Base-by-base conservation (phyloP, 2,797 vertebrate genomes). In the Masticophis lateralis region DNA sequence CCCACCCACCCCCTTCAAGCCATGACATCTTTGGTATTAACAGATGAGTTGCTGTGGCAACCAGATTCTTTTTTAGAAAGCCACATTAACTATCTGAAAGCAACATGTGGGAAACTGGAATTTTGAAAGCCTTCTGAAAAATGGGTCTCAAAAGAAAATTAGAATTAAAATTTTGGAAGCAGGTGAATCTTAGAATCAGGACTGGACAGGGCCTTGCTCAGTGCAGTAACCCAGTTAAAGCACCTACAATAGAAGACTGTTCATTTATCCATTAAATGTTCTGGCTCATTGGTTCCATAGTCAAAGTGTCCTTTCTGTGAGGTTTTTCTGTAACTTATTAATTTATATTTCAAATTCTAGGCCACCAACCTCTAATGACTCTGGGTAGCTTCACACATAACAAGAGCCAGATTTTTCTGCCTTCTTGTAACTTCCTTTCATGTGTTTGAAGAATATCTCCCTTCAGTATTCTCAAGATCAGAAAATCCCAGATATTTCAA, bases 21-120 rank as follows among this genome's bases (percentile, higher is more conserved):
- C 11, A 94, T 95, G 96, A 96, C 96, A 97, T 96, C 95, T 94
- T 94, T 95, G 94, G 95, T 95, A 95, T 94, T 92, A 95, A 95
- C 93, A 94, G 25, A 93, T 92, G 93, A 4, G 95, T 96, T 96
- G 93, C 97, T 93, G 92, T 95, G 93, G 97, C 94, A 97, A 97
- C 96, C 87, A 92, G 94, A 53, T 95, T 94, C 96, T 95, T 95
- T 59, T 89, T 74, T 92, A 92, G 96, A 97, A 97, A 97, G 96
- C 95, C 96, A 96, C 96, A 96, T 95, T 96, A 95, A 96, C 96
- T 96, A 95, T 96, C 95, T 96, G 63, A 94, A 94, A 95, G 96
- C 96, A 96, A 96, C 96, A 96, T 66, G 96, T 96, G 96, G 95
- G 96, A 92, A 97, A 97, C 93, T 0, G 51, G 94, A 96, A 91